A percentile compares a stretch with the other conserved stretches of the same genome.
Conservation (phyloP, 2,797 vertebrate genomes). For the Astyanax mexicanus region DNA sequence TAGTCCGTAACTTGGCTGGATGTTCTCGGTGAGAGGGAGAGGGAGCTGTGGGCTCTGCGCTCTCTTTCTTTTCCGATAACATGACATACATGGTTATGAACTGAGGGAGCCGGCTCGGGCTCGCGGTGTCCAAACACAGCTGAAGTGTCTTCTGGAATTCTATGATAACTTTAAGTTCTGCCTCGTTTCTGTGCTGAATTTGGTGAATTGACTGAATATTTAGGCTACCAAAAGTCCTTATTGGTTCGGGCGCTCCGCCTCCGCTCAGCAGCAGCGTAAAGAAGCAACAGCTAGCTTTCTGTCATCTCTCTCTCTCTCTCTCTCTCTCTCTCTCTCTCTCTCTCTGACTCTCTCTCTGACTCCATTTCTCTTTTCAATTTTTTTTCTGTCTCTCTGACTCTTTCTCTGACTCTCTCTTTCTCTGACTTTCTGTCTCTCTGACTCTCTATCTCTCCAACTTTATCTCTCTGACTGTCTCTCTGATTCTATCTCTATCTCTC, state of each 20-base stretch:
- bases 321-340: background rate
- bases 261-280: background rate
- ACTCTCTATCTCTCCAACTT: background rate
- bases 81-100: conserved; percentile 47
- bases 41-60: background rate
- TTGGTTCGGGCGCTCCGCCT: background rate
- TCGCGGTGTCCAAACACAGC: background rate
- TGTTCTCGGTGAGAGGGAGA: background rate
- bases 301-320: background rate
- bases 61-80: background rate
- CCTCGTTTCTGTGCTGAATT: background rate
- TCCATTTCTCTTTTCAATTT: background rate
- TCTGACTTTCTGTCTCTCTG: background rate
- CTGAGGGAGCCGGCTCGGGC: background rate
- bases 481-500: background rate
- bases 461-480: background rate
- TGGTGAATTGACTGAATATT: background rate
- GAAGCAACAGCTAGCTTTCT: conserved; percentile 20
- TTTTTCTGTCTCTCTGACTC: background rate
- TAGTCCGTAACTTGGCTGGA: background rate
- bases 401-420: background rate
- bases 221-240: too few species aligned
- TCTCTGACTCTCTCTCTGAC: too few species aligned
- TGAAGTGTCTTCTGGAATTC: too few species aligned
- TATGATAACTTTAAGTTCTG: background rate